Evolutionary conservation across 1,140 invertebrate species (phyloP).

Genomic region (Trichoplusia ni): DNA sequence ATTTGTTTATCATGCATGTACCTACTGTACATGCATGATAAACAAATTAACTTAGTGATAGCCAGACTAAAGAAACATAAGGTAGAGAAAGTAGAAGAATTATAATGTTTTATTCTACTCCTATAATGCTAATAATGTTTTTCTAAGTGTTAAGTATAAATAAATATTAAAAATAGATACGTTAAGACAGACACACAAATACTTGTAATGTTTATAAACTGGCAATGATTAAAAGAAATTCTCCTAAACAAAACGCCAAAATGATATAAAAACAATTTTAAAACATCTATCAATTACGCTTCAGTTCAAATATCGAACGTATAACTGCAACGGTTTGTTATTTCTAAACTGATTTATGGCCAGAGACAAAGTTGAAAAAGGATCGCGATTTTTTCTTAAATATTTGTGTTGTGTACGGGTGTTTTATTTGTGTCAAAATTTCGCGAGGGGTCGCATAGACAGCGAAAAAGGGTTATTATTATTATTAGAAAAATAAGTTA

Average conservation of each 20-base stretch:
- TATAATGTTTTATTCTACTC: no score
- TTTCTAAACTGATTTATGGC: constrained; percentile 74
- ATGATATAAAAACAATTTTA: not conserved
- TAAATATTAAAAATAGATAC: no score
- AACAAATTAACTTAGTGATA: no score
- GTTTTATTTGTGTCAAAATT: constrained; percentile 78
- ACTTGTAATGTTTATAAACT: no score
- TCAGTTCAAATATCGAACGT: constrained; percentile 68
- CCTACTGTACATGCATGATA: no score
- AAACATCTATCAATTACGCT: constrained; percentile 60
- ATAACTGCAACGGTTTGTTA: constrained; percentile 68
- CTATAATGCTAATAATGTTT: no score
- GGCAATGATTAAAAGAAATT: no score
- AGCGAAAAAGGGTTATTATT: constrained; percentile 76
- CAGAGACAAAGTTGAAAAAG: constrained; percentile 71
- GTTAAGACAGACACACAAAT: no score
- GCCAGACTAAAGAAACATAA: no score
- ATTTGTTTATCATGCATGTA: no score
- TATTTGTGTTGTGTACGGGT: constrained; percentile 78
- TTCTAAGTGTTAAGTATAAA: no score
- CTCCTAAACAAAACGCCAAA: not conserved
- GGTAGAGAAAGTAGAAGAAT: no score
- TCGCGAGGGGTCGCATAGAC: constrained; percentile 74
- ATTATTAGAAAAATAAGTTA: constrained; percentile 74
- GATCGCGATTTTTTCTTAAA: constrained; percentile 69